Percentiles rank a stretch among this genome's conserved stretches.
phyloP scores from a whole-genome alignment of 2,113 vertebrate genomes.

The Ciconia boyciana region DNA sequence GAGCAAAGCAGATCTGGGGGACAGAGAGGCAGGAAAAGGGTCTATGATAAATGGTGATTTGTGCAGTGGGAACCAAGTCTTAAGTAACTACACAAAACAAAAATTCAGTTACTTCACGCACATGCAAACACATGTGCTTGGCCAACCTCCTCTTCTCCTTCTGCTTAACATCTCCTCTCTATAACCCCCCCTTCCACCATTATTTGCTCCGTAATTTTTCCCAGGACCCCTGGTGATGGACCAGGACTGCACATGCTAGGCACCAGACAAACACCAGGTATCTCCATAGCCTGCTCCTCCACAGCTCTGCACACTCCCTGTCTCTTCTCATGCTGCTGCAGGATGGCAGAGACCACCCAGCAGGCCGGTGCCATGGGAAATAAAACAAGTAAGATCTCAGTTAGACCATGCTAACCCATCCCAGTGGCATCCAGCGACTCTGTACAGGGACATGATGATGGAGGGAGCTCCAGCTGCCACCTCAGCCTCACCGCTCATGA shows the following conservation, averaged over 20 bases:
- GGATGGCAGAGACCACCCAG: background rate
- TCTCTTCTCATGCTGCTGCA: background rate
- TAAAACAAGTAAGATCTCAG: background rate
- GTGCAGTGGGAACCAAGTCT: background rate
- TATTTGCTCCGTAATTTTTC: background rate
- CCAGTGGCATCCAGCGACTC: background rate
- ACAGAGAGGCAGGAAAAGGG: background rate
- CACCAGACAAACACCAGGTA: background rate
- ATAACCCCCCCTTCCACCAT: background rate
- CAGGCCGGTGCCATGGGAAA: background rate
- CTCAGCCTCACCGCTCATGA: background rate
- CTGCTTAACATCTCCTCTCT: background rate
- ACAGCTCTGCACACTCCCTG: background rate
- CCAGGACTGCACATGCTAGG: background rate
- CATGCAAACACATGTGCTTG: fast-evolving
- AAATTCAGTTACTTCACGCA: background rate
- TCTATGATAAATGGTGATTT: background rate
- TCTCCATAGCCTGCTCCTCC: background rate
- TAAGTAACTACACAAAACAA: background rate
- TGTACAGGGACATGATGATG: fast-evolving
- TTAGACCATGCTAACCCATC: background rate
- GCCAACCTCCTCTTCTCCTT: background rate
- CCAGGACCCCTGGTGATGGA: background rate
- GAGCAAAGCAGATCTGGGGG: background rate
- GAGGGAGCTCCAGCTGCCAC: background rate